phyloP scores from a whole-genome alignment of 2,113 vertebrate species.

The Plestiodon gilberti region DNA sequence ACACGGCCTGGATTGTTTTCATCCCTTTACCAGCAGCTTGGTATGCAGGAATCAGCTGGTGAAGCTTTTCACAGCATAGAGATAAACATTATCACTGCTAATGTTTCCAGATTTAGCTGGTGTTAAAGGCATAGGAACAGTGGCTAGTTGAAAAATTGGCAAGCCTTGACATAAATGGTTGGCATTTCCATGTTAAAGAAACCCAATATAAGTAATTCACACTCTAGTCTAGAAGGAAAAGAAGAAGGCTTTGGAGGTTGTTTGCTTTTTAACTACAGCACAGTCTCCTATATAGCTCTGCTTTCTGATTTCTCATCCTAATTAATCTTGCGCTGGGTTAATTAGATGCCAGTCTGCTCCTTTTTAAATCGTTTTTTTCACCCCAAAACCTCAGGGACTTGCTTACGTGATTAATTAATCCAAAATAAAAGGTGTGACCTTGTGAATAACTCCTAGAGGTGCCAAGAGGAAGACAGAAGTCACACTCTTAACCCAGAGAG shows the following conservation, averaged over 20 bases:
- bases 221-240: background rate
- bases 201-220: background rate
- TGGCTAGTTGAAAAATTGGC: background rate
- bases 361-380: background rate
- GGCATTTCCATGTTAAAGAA: background rate
- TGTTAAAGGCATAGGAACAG: background rate
- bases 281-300: background rate
- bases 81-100: background rate
- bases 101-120: background rate
- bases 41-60: background rate
- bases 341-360: background rate
- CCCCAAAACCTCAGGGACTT: background rate
- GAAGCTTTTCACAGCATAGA: background rate
- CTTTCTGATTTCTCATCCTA: background rate
- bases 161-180: background rate
- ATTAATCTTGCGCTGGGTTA: slow-evolving; percentile 11
- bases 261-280: background rate
- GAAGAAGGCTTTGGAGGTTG: background rate
- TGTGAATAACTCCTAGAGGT: slow-evolving; percentile 15
- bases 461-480: background rate
- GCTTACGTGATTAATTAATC: slow-evolving; percentile 3
- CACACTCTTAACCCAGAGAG: background rate
- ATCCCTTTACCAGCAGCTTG: background rate
- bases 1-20: background rate
- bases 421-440: slow-evolving; percentile 21